Evolutionary conservation across 1,140 invertebrate species (phyloP).

Genomic region (Macrosteles quadrilineatus): DNA sequence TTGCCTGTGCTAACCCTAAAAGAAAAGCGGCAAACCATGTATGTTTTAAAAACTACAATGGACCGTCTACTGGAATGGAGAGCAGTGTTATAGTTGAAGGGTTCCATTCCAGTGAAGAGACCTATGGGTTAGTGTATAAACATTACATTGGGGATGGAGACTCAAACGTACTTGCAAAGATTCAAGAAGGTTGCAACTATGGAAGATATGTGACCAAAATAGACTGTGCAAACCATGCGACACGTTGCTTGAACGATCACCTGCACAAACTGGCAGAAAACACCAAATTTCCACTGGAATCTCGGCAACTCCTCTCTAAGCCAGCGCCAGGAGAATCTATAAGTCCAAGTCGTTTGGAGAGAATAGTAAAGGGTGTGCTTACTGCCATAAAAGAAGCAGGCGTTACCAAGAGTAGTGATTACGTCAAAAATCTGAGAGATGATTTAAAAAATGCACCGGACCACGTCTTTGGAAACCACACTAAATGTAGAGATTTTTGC

Average conservation of each 20-base stretch:
- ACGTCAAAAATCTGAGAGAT: not conserved
- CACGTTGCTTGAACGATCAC: constrained; percentile 14
- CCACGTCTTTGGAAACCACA: constrained; percentile 13
- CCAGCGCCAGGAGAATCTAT: not conserved
- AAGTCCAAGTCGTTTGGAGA: not conserved
- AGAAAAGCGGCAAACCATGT: no score
- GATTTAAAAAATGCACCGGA: not conserved
- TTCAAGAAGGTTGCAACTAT: no score
- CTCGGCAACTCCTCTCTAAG: not conserved
- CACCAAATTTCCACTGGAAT: not conserved
- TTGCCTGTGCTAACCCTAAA: no score
- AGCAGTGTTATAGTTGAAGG: no score
- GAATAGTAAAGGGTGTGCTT: not conserved
- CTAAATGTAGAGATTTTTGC: constrained; percentile 14
- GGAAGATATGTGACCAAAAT: constrained; percentile 29
- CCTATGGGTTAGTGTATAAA: no score
- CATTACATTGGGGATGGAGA: not conserved
- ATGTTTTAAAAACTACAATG: no score
- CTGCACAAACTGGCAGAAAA: not conserved
- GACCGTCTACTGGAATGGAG: no score
- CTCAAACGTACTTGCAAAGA: not conserved
- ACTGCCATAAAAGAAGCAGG: constrained; percentile 15
- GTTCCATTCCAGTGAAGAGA: no score
- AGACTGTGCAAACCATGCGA: constrained; percentile 33
- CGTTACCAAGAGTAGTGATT: not conserved